Evolutionary conservation across 2,888 invertebrate species (phyloP).

Genomic region (Mamestra brassicae): DNA sequence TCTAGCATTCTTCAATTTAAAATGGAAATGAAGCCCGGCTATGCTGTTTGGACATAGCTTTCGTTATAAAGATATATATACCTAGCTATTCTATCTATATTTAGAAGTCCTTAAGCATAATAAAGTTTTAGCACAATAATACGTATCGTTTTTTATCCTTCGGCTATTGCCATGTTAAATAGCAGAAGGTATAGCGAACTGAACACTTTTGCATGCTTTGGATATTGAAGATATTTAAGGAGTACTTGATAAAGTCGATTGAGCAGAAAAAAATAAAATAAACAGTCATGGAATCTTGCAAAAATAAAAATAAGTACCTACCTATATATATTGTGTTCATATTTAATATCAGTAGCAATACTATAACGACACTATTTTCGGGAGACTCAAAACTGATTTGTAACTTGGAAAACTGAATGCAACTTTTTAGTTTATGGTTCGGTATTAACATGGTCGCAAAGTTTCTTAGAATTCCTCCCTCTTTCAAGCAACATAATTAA

Average conservation of each 20-base stretch:
- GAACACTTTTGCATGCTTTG: neutral
- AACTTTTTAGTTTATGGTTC: too few species aligned
- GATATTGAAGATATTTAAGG: neutral
- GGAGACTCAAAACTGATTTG: neutral
- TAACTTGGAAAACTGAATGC: neutral
- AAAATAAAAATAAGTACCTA: too few species aligned
- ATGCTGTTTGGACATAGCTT: neutral
- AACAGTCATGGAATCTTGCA: neutral
- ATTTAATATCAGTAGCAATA: too few species aligned
- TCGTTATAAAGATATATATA: too few species aligned
- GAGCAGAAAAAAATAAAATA: constrained; percentile 14
- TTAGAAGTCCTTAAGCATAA: too few species aligned
- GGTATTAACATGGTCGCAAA: neutral
- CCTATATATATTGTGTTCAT: neutral
- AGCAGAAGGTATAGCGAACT: neutral
- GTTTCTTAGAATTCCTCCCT: too few species aligned
- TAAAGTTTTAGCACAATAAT: too few species aligned
- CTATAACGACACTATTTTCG: neutral
- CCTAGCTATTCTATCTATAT: too few species aligned
- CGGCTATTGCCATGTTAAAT: neutral
- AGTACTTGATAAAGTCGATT: neutral
- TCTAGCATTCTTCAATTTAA: too few species aligned
- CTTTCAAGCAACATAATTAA: too few species aligned
- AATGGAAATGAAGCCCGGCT: too few species aligned
- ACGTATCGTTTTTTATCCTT: neutral